phyloP scores from a whole-genome alignment of 2,797 vertebrate genomes.

The Arnoldichthys spilopterus region DNA sequence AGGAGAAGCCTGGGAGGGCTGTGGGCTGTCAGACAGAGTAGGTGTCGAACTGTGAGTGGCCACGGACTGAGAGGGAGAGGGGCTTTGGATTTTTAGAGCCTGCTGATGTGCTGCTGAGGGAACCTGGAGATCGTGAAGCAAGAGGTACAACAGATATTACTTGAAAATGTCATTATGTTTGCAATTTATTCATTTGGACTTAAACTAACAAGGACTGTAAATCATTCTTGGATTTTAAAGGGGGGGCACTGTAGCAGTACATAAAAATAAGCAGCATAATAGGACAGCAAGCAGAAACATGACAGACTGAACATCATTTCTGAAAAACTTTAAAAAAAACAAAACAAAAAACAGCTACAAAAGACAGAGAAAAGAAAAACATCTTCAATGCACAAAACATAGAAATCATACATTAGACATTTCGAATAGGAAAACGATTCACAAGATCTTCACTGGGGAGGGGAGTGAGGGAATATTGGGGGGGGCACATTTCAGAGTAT shows the following conservation, averaged over 20 bases:
- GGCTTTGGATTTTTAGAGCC: constrained; percentile 85
- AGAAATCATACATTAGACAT: background rate
- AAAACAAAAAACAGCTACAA: background rate
- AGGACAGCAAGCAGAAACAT: constrained; percentile 36
- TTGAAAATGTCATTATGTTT: background rate
- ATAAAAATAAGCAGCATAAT: constrained; percentile 44
- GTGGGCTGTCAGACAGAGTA: constrained; percentile 82
- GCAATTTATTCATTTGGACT: background rate
- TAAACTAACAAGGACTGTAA: background rate
- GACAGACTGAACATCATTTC: background rate
- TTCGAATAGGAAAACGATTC: constrained; percentile 5
- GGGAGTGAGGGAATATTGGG: background rate
- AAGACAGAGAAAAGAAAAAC: background rate
- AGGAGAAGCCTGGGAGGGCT: constrained; percentile 82
- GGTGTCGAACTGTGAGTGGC: constrained; percentile 74
- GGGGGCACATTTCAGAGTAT: constrained; percentile 16
- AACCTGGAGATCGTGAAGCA: constrained; percentile 74
- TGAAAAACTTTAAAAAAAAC: background rate
- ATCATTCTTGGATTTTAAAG: background rate
- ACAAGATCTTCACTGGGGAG: background rate
- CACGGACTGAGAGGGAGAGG: constrained; percentile 84
- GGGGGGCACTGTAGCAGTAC: background rate
- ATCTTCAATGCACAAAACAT: background rate
- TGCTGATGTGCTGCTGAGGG: constrained; percentile 83
- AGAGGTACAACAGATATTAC: constrained; percentile 10